Conservation (phyloP, 2,113 vertebrate genomes). For the Sardina pilchardus region DNA sequence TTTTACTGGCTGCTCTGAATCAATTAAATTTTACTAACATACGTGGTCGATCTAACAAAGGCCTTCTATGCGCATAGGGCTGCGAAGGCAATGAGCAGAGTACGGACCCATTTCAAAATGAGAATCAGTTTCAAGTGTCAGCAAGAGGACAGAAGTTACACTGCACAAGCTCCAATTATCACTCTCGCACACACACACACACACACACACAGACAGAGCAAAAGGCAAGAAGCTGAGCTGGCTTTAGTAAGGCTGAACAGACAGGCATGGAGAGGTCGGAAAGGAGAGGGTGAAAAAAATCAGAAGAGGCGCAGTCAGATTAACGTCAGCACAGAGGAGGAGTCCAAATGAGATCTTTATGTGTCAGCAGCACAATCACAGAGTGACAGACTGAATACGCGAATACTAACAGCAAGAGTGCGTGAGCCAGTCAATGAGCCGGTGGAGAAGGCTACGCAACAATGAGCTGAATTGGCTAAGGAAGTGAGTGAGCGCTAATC, state of each 20-base stretch:
- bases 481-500: slow-evolving; percentile 33
- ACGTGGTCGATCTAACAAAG: neutral
- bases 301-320: slow-evolving; percentile 6
- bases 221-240: slow-evolving; percentile 2
- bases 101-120: neutral
- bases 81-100: neutral
- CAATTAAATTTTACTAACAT: neutral
- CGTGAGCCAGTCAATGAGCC: neutral
- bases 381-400: slow-evolving; percentile 17
- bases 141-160: neutral
- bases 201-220: neutral
- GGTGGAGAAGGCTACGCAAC: no score
- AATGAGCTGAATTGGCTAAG: neutral
- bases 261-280: slow-evolving; percentile 75
- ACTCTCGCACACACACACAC: slow-evolving; percentile 19
- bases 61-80: neutral
- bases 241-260: slow-evolving; percentile 90
- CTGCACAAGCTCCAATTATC: no score
- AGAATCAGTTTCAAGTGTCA: neutral
- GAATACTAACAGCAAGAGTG: neutral
- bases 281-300: slow-evolving; percentile 23
- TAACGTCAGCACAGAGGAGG: neutral
- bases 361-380: slow-evolving; percentile 13
- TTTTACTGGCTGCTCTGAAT: neutral
- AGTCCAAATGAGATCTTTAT: slow-evolving; percentile 3